These are phyloP conservation scores for Cybosia mesomella DNA, from an alignment of 2,888 invertebrate species.

Conservation along the genomic window DNA sequence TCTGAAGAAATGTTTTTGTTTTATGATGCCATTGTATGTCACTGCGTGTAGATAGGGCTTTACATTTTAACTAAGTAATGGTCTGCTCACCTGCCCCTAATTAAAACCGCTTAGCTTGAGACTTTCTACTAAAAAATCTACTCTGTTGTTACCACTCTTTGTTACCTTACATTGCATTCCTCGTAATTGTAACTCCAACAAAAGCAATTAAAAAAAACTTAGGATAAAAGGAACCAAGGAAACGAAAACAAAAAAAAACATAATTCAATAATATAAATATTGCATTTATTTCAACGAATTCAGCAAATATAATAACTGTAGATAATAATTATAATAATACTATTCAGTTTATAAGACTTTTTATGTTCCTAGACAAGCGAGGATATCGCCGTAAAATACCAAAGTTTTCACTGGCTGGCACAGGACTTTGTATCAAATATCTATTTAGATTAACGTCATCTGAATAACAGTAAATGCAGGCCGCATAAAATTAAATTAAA, in stretches of 20 bases:
- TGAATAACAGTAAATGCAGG: slow-evolving; percentile 85
- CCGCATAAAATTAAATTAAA: slow-evolving; percentile 80
- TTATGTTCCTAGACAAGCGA: slow-evolving; percentile 70
- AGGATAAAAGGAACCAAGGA: slow-evolving; percentile 80
- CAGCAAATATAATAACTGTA: slow-evolving; percentile 86
- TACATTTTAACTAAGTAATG: slow-evolving; percentile 58
- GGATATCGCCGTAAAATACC: slow-evolving; percentile 59
- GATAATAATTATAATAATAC: slow-evolving; percentile 86
- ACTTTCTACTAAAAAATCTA: slow-evolving; percentile 54
- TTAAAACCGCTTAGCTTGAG: slow-evolving; percentile 63
- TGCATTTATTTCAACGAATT: slow-evolving; percentile 87
- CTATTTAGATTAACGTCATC: slow-evolving; percentile 76
- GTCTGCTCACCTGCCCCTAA: slow-evolving; percentile 71
- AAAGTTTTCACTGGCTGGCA: slow-evolving; percentile 83
- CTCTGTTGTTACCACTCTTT: slow-evolving; percentile 57
- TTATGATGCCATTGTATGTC: slow-evolving; percentile 58
- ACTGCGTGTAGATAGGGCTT: slow-evolving; percentile 47
- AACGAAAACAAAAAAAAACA: slow-evolving; percentile 78
- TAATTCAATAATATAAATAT: slow-evolving; percentile 87
- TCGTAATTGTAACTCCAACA: slow-evolving; percentile 58
- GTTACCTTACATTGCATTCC: slow-evolving; percentile 58
- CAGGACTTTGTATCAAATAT: slow-evolving; percentile 79
- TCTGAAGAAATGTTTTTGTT: slow-evolving; percentile 59
- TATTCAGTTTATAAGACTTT: slow-evolving; percentile 85
- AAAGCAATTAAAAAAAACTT: slow-evolving; percentile 68